Percentiles rank a stretch among this genome's conserved stretches.
These are phyloP conservation scores for Drosophila nannoptera DNA, from an alignment of 1,140 invertebrate species.

Conservation along the genomic window DNA sequence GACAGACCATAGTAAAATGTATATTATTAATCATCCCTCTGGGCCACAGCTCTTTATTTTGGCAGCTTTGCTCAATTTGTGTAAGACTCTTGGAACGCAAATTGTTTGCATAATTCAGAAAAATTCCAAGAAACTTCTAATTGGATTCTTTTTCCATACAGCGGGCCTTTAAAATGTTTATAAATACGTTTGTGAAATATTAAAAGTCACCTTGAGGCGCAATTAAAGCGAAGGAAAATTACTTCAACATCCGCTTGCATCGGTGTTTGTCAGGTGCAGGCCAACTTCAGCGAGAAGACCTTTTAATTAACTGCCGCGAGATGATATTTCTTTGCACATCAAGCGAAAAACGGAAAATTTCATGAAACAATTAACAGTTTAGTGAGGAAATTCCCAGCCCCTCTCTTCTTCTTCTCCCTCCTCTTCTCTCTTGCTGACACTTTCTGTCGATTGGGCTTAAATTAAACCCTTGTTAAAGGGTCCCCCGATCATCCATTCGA, in stretches of 20 bases:
- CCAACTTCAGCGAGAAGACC: conserved; percentile 6
- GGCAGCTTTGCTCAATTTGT: background rate
- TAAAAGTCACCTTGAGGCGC: conserved; percentile 7
- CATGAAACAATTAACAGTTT: background rate
- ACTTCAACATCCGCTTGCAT: background rate
- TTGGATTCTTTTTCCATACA: background rate
- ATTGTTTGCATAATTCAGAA: background rate
- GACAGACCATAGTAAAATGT: too few relatives aligned
- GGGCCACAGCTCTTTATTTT: background rate
- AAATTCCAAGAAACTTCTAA: conserved; percentile 1
- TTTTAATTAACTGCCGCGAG: conserved; percentile 42
- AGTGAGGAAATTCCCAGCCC: too few relatives aligned
- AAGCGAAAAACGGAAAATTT: conserved; percentile 40
- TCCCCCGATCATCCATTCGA: too few relatives aligned
- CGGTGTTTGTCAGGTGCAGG: background rate
- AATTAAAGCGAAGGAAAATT: background rate
- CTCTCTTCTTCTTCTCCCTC: too few relatives aligned
- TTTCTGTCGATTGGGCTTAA: too few relatives aligned
- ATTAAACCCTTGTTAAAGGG: too few relatives aligned
- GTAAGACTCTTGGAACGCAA: background rate
- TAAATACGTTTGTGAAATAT: background rate
- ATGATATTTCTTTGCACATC: conserved; percentile 42
- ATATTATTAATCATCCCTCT: too few relatives aligned
- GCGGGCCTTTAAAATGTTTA: background rate
- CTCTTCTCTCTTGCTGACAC: too few relatives aligned